These are phyloP conservation scores for Pristionchus mayeri DNA, from an alignment of 2,888 invertebrate genomes.

Conservation along the genomic window DNA sequence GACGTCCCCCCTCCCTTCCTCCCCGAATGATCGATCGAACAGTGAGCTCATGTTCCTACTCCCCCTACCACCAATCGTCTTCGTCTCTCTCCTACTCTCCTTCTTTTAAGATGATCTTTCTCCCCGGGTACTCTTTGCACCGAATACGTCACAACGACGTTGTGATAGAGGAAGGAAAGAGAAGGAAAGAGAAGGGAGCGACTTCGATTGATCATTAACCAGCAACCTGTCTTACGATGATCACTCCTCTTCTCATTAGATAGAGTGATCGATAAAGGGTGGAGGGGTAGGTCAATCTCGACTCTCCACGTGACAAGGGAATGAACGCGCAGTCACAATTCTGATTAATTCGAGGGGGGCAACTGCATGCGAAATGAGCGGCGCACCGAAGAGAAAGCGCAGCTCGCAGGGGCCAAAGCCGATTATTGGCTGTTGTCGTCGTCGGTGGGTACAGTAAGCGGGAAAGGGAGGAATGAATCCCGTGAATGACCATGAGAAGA, in stretches of 20 bases:
- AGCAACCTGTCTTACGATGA: slow-evolving; percentile 27
- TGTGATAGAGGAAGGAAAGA: slow-evolving; percentile 38
- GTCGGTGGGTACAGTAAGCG: neutral
- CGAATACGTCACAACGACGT: slow-evolving; percentile 18
- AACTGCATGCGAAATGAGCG: slow-evolving; percentile 4
- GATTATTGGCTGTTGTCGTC: neutral
- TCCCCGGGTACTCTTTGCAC: slow-evolving; percentile 45
- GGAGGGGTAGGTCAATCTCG: neutral
- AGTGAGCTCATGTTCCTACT: neutral
- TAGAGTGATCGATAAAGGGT: neutral
- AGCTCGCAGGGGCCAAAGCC: neutral
- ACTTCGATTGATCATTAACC: slow-evolving; percentile 16
- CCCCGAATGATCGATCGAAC: neutral
- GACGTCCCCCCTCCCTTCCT: slow-evolving; percentile 8
- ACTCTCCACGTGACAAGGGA: neutral
- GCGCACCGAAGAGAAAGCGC: slow-evolving; percentile 22
- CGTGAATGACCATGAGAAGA: neutral
- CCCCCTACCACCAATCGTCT: neutral
- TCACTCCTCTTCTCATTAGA: slow-evolving; percentile 11
- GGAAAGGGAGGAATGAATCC: neutral
- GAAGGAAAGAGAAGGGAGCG: neutral
- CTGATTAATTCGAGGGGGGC: slow-evolving; percentile 3
- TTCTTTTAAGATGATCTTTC: slow-evolving; percentile 48
- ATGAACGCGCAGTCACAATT: neutral
- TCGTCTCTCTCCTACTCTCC: slow-evolving; percentile 1